Evolutionary conservation across 2,888 invertebrate genomes (phyloP).

Genomic region (Cryptus armator): DNA sequence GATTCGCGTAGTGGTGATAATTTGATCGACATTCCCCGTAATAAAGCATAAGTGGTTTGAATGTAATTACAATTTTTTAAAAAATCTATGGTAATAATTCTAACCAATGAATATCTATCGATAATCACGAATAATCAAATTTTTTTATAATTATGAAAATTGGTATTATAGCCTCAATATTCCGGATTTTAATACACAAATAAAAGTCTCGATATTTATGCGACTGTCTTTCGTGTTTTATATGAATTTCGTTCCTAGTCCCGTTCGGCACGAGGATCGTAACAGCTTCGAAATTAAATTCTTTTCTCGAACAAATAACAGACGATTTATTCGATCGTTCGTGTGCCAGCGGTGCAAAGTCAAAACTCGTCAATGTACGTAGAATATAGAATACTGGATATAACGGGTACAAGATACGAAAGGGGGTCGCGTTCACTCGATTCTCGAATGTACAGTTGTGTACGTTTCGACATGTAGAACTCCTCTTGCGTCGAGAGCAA

Average conservation of each 20-base stretch:
- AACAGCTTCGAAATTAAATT: background rate
- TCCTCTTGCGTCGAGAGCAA: conserved; percentile 2
- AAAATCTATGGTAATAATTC: too few relatives aligned
- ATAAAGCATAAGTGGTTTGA: too few relatives aligned
- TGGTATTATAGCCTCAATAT: background rate
- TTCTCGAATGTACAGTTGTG: background rate
- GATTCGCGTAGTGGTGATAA: too few relatives aligned
- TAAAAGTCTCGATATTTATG: background rate
- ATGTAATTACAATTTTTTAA: too few relatives aligned
- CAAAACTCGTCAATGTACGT: background rate
- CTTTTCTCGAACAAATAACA: background rate
- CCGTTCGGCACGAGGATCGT: background rate
- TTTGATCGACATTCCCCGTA: too few relatives aligned
- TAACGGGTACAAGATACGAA: background rate
- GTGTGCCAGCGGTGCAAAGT: background rate
- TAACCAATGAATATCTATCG: too few relatives aligned
- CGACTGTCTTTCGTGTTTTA: background rate
- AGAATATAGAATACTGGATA: background rate
- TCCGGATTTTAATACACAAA: too few relatives aligned
- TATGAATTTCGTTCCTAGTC: background rate
- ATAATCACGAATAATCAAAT: too few relatives aligned
- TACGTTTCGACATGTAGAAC: background rate
- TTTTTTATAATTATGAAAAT: background rate
- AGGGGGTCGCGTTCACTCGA: background rate
- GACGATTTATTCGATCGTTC: background rate